Evolutionary conservation across 2,113 vertebrate genomes (phyloP).

Genomic region (Turdus rufiventris): DNA sequence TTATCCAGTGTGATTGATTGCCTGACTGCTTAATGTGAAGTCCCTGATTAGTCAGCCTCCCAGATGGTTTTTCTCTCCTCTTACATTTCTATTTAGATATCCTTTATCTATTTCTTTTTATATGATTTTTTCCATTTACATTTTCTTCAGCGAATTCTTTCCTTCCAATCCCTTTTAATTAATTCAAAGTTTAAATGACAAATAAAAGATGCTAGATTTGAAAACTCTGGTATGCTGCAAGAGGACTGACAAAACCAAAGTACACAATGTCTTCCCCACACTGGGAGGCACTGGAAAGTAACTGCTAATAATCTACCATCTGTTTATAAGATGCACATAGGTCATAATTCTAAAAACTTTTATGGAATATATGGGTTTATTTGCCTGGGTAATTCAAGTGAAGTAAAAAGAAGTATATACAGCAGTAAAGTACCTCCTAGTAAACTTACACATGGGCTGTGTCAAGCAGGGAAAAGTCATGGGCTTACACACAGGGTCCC

Average conservation of each 20-base stretch:
- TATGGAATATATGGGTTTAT: background rate
- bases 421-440: background rate
- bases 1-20: slow-evolving; percentile 39
- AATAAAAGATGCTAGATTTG: background rate
- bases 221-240: background rate
- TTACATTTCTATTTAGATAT: slow-evolving; percentile 20
- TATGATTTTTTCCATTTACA: background rate
- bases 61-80: slow-evolving; percentile 41
- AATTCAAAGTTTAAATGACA: background rate
- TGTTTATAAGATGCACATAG: background rate
- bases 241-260: background rate
- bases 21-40: slow-evolving; percentile 28
- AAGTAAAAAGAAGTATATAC: background rate
- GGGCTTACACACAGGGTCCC: background rate
- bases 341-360: background rate
- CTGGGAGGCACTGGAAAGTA: background rate
- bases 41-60: background rate
- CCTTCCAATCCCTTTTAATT: background rate
- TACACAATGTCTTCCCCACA: background rate
- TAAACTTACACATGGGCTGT: background rate
- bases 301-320: background rate
- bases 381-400: background rate
- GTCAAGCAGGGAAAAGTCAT: background rate
- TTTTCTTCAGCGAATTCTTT: background rate
- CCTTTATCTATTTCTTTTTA: slow-evolving; percentile 12